Base-by-base conservation (phyloP, 1,140 invertebrate species). In the Dinoponera quadriceps region DNA sequence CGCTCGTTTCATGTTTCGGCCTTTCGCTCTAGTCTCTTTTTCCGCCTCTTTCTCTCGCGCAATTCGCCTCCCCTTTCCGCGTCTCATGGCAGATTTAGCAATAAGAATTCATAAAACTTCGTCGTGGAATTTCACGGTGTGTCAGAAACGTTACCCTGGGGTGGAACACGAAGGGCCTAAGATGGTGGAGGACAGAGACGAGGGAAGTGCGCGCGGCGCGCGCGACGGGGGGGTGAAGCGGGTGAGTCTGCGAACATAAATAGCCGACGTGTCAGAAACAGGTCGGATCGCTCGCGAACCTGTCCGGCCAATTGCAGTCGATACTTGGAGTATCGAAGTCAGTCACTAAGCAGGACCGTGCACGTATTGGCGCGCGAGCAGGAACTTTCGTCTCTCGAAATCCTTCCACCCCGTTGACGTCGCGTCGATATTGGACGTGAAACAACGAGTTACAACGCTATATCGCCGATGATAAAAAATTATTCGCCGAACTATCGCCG, bases 181-280 rank as follows among this genome's bases (percentile, higher is more conserved):
- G 27, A 55, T 49, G 63, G 54, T 29, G 63, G 29, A 44, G 33
- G 57, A 22, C 1, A 38, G 20, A 71, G 60, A 38, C 62, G 38
- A 20, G 38, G 27, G 25, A n/a, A 16, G 54, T 14, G 44, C 4
- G 27, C 38, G 2, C 27, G 18, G 18, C 13, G 60, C 13, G 60
- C 16, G 27, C 38, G 63, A 80, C 60, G 33, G 59, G n/a, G 29
- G 20, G 14, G 2, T 22, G 33, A 69, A 22, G 18, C 22, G 38
- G 14, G 65, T 27, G 68, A 27, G 48, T 77, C 55, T 7, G 48
- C 0, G 60, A 72, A 82, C 85, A 78, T 88, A 88, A 88, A 88
- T 88, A 88, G 77, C 68, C 49, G 14, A 51, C 16, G 77, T 87
- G 87, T 88, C 85, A 85, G 65, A 27, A 82, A 48, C 86, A 87